phyloP scores from a whole-genome alignment of 1,140 invertebrate genomes.

The Melitaea cinxia region DNA sequence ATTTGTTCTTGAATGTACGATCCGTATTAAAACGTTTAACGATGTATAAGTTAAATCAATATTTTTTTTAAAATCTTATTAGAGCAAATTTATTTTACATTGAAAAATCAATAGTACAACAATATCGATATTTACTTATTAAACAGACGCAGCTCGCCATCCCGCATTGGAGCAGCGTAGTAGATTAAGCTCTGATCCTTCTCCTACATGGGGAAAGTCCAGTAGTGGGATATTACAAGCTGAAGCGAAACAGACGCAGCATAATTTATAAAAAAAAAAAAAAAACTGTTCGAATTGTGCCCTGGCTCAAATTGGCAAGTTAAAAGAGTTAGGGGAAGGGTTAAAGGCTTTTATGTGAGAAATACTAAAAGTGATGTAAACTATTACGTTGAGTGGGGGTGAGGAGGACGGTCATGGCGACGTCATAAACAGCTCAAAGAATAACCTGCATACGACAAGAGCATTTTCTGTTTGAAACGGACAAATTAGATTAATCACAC shows the following conservation, averaged over 20 bases:
- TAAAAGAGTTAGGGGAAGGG: conserved; percentile 21
- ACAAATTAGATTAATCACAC: conserved; percentile 76
- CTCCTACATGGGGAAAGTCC: too few relatives aligned
- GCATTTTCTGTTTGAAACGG: conserved; percentile 63
- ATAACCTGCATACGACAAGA: conserved; percentile 50
- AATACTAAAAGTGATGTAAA: conserved; percentile 44
- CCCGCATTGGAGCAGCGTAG: too few relatives aligned
- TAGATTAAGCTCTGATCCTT: too few relatives aligned
- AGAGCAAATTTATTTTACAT: too few relatives aligned
- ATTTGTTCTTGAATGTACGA: too few relatives aligned
- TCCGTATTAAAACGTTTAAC: too few relatives aligned
- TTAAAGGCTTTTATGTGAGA: conserved; percentile 21
- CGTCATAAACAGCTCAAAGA: conserved; percentile 48
- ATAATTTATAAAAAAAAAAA: neutral
- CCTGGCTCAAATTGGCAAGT: conserved; percentile 26
- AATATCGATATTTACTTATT: too few relatives aligned
- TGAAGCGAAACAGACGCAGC: neutral
- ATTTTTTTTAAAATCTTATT: too few relatives aligned
- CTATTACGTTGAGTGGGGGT: conserved; percentile 50
- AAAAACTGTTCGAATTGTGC: neutral
- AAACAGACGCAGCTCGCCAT: too few relatives aligned
- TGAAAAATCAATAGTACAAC: too few relatives aligned
- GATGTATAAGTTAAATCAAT: too few relatives aligned
- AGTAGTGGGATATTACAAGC: too few relatives aligned
- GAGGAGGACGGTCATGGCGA: conserved; percentile 30